Evolutionary conservation across 2,888 invertebrate species (phyloP), one percentile per base, ranked within the genome.

Genomic region (Carabus problematicus): DNA sequence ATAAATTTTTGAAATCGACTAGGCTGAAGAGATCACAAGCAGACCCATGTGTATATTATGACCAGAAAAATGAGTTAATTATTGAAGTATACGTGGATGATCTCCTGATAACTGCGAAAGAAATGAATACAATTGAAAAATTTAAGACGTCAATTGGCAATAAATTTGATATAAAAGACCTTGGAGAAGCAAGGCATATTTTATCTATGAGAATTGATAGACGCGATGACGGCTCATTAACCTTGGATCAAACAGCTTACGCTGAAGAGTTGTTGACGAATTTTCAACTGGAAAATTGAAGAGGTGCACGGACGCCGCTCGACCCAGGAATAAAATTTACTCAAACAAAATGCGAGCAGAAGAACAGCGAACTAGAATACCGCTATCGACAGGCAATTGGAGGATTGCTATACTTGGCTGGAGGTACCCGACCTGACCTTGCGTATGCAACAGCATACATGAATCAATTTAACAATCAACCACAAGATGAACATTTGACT

Each of bases 391-490:
- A 55, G 42, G 55, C 55, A 4, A 64, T 55, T 16, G 52, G 63
- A 16, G 63, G 16, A 52, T 29, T 63, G n/a, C 52, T 63, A 14
- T 63, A 54, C 41, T 14, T 52, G 40, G 49, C 63, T 12, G 52
- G 63, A 29, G 52, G 52, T 52, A 63, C 52, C 8, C 29, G 63
- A 64, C 42, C 64, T 29, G 54, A 64, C 16, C 18, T 64, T 9
- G 64, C 42, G n/a, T 55, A 42, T 54, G 64, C 55, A 16, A 64
- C 54, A 11, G 14, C 40, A 18, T 16, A 64, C 42, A 64, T 64
- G 64, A 64, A 42, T 16, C 64, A 55, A 52, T 52, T 55, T 29
- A 64, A 64, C 64, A 42, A 69, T 29, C 42, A 43, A 43, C 56
- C 54, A 29, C 42, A 41, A 9, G n/a, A 16, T 9, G 62, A 61